These are phyloP conservation scores for Pollenia angustigena DNA, from an alignment of 2,888 invertebrate genomes.

Conservation along the genomic window DNA sequence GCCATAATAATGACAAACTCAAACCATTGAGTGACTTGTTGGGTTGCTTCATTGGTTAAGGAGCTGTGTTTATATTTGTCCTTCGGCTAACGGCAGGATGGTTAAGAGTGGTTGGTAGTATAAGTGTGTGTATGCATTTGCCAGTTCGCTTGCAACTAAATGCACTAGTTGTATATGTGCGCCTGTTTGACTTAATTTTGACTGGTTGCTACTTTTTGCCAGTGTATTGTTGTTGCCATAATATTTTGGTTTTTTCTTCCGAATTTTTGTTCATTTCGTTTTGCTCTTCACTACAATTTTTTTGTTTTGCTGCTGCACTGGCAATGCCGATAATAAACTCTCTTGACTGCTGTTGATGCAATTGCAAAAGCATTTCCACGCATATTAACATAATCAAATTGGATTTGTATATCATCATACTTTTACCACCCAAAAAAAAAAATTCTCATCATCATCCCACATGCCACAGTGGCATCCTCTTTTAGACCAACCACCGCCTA, in stretches of 20 bases:
- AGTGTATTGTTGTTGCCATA: conserved; percentile 48
- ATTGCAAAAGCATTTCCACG: conserved; percentile 66
- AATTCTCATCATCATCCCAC: conserved; percentile 7
- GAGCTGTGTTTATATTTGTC: conserved; percentile 26
- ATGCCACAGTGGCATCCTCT: background rate
- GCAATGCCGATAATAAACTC: conserved; percentile 67
- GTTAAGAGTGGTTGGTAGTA: conserved; percentile 28
- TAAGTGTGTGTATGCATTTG: background rate
- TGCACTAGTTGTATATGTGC: background rate
- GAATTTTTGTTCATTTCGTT: background rate
- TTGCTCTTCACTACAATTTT: conserved; percentile 1
- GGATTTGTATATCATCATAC: conserved; percentile 73
- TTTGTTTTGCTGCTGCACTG: conserved; percentile 59
- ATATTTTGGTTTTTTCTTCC: conserved; percentile 49
- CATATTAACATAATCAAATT: conserved; percentile 76
- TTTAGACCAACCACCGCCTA: conserved; percentile 55
- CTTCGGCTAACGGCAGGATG: conserved; percentile 35
- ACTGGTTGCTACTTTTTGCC: conserved; percentile 44
- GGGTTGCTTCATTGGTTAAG: conserved; percentile 61
- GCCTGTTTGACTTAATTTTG: conserved; percentile 23
- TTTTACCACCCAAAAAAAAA: conserved; percentile 24
- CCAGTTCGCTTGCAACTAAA: background rate
- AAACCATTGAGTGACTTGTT: conserved; percentile 38
- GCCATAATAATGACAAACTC: conserved; percentile 61
- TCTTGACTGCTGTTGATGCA: conserved; percentile 63